A percentile compares a stretch with the other conserved stretches of the same genome.
These are phyloP conservation scores for Acronicta aceris DNA, from an alignment of 2,888 invertebrate species.

Conservation along the genomic window DNA sequence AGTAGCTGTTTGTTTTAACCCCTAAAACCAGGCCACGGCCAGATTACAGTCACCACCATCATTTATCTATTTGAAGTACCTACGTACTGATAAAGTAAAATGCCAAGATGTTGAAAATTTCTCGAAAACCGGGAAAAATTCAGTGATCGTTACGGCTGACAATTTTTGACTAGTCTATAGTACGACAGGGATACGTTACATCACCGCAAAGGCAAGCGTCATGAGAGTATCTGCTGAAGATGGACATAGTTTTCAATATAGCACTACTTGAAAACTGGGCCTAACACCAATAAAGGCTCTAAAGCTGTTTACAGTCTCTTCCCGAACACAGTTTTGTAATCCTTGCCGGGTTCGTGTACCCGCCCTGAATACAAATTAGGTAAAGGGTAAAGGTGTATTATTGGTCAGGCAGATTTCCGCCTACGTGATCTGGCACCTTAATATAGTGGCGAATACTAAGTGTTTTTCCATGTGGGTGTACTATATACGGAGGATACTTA, in stretches of 20 bases:
- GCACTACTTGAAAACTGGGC: conserved; percentile 54
- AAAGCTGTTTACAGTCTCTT: conserved; percentile 77
- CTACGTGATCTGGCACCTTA: conserved; percentile 74
- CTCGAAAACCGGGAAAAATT: too few species aligned
- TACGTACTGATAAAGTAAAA: too few species aligned
- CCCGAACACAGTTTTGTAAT: conserved; percentile 76
- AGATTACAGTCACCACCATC: too few species aligned
- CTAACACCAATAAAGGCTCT: conserved; percentile 71
- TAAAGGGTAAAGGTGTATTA: conserved; percentile 79
- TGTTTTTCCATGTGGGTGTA: conserved; percentile 72
- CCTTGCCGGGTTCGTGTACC: conserved; percentile 64
- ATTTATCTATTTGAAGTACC: too few species aligned
- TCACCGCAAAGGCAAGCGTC: conserved; percentile 8
- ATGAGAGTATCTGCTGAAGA: conserved; percentile 6
- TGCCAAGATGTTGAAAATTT: too few species aligned
- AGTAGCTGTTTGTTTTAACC: too few species aligned
- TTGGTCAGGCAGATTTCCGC: conserved; percentile 81
- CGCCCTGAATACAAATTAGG: conserved; percentile 76
- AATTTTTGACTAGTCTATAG: too few species aligned
- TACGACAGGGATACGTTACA: neutral
- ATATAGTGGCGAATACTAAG: conserved; percentile 71
- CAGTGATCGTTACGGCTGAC: too few species aligned
- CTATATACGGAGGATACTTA: conserved; percentile 59
- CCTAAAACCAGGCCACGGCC: too few species aligned
- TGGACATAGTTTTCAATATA: conserved; percentile 56